Evolutionary conservation across 2,113 vertebrate genomes (phyloP), one percentile per base, ranked within the genome.

Genomic region (Poicephalus gulielmi): DNA sequence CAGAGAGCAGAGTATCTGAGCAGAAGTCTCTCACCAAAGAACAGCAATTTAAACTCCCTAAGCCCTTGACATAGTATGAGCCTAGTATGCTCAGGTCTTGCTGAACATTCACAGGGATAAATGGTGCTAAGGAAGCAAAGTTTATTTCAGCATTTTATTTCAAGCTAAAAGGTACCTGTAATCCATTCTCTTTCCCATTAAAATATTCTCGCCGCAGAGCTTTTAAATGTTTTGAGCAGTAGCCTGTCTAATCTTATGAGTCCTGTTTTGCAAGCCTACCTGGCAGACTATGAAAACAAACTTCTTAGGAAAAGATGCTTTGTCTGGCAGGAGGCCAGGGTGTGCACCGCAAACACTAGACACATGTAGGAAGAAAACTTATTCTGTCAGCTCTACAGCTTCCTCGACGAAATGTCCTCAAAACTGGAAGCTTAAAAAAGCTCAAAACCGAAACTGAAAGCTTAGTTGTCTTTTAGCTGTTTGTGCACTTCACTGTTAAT

Each of bases 261-360:
- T 17, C 31, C 11, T 89, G 41, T 74, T 93, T 90, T 83, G 69
- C 67, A 77, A 93, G 60, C 27, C 83, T 75, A 97, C 89, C 91
- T 92, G 59, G 60, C 74, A 94, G 81, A 50, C n/a, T 75, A 17
- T 39, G 33, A 68, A 90, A 93, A 79, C 25, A 83, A 90, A 50
- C 15, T 87, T 62, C 46, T 73, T 50, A 27, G 53, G 47, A 64
- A 80, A 92, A 82, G 52, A 76, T 66, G 55, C 52, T 69, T 87
- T 92, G 44, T 81, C 52, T 87, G 74, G 80, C 73, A 83, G 31
- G 35, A 86, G 33, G 67, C 62, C 77, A 94, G 16, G 11, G 15
- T 24, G 23, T 63, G 57, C 44, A 22, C 20, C 63, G 63, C n/a
- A 62, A 83, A 37, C 11, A 17, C 18, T 8, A 67, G 31, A n/a